Percentiles rank a stretch among this genome's conserved stretches.
Conservation (phyloP, 2,888 invertebrate species). For the Macrosiphum euphorbiae region DNA sequence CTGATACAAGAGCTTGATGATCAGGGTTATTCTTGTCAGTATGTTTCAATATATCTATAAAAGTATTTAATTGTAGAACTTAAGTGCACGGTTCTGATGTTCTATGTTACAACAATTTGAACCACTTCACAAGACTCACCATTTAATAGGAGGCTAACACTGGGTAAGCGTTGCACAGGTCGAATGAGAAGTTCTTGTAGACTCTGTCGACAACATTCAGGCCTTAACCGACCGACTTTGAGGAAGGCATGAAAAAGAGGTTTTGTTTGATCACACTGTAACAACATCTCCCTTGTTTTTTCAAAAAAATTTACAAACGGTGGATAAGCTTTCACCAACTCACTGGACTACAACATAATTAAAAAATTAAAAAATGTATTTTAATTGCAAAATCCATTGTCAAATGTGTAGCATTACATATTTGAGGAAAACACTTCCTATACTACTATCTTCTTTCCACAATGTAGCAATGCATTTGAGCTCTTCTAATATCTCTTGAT, state of each 20-base stretch:
- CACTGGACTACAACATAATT: constrained; percentile 76
- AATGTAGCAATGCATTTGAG: constrained; percentile 77
- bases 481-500: constrained; percentile 81
- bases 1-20: constrained; percentile 85
- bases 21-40: constrained; percentile 92
- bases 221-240: constrained; percentile 92
- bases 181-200: constrained; percentile 96
- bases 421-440: constrained; percentile 89
- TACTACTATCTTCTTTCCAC: constrained; percentile 90
- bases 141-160: constrained; percentile 92
- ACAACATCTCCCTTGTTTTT: constrained; percentile 93
- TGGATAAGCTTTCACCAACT: constrained; percentile 94
- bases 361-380: constrained; percentile 47
- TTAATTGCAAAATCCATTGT: not conserved
- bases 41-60: constrained; percentile 90
- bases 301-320: constrained; percentile 99
- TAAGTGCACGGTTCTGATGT: not conserved
- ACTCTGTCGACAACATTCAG: constrained; percentile 96
- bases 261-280: constrained; percentile 90
- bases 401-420: constrained; percentile 73
- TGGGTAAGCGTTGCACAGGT: constrained; percentile 97
- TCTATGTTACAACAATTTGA: not conserved
- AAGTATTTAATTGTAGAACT: constrained; percentile 64
- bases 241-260: constrained; percentile 97
- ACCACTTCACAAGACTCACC: constrained; percentile 74